Evolutionary conservation across 2,797 vertebrate genomes (phyloP).

Genomic region (Nannoperca obscura): DNA sequence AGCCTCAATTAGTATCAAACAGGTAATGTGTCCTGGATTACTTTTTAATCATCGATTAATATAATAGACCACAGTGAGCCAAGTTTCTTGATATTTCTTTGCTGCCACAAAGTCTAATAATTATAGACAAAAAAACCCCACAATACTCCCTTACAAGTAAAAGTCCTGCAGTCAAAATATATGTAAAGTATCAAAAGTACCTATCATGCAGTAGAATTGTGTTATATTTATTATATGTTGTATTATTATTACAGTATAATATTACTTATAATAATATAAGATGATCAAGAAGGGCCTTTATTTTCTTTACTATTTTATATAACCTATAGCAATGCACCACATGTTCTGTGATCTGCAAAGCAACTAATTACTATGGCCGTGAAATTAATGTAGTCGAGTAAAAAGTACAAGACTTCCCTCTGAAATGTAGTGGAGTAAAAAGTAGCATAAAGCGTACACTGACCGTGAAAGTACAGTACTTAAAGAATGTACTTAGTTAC

Average conservation of each 20-base stretch:
- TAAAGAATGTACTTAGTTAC: neutral
- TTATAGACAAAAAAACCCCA: neutral
- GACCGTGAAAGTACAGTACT: neutral
- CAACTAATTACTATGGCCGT: neutral
- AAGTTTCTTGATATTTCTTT: neutral
- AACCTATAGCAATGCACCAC: neutral
- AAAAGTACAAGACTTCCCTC: neutral
- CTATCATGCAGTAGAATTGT: neutral
- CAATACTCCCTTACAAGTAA: slow-evolving; percentile 11
- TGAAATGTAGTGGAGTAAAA: neutral
- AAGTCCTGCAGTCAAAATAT: neutral
- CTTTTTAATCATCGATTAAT: neutral
- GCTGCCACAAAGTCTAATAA: neutral
- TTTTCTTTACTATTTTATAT: neutral
- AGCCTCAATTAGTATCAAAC: neutral
- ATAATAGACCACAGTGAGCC: neutral
- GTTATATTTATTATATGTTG: neutral
- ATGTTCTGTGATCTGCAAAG: neutral
- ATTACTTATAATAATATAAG: no score
- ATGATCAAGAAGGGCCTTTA: neutral
- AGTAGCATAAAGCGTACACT: neutral
- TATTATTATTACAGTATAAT: neutral
- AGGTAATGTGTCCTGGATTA: neutral
- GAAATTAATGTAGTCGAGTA: neutral
- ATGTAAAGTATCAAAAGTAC: neutral